These are phyloP conservation scores for Tetramorium parvispinum DNA, from an alignment of 1,140 invertebrate genomes.

Conservation along the genomic window DNA sequence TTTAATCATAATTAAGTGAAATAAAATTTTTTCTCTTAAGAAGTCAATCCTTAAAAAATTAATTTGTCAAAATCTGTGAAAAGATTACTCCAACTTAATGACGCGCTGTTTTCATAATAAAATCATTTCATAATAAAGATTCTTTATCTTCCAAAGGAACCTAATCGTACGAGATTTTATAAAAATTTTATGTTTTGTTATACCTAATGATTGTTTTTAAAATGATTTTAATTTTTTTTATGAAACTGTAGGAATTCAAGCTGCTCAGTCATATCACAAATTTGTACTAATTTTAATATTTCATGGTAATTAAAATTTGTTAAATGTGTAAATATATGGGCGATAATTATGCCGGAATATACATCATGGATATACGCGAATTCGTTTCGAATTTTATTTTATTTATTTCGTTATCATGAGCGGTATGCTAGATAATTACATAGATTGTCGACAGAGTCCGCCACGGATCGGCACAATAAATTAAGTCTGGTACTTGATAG, in stretches of 20 bases:
- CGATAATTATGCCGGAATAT: background rate
- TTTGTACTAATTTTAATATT: background rate
- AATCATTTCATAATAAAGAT: background rate
- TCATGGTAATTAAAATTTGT: background rate
- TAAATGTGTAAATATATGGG: background rate
- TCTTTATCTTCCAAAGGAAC: background rate
- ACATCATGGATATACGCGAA: background rate
- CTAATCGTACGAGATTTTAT: background rate
- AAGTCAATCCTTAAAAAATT: too few relatives aligned
- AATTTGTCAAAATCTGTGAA: background rate
- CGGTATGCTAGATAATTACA: background rate
- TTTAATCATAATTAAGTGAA: too few relatives aligned
- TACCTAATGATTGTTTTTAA: too few relatives aligned
- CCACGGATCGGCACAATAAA: background rate
- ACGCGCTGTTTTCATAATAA: background rate
- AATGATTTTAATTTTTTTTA: background rate
- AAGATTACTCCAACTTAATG: background rate
- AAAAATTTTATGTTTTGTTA: background rate
- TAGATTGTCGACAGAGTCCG: background rate
- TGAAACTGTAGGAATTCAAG: background rate
- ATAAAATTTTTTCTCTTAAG: too few relatives aligned
- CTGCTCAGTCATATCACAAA: background rate
- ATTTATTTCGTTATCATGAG: background rate
- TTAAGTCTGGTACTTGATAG: background rate
- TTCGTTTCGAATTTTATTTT: background rate